Percentiles rank a stretch among this genome's conserved stretches.
Evolutionary conservation across 2,797 vertebrate genomes (phyloP).

Genomic region (Coluber constrictor): DNA sequence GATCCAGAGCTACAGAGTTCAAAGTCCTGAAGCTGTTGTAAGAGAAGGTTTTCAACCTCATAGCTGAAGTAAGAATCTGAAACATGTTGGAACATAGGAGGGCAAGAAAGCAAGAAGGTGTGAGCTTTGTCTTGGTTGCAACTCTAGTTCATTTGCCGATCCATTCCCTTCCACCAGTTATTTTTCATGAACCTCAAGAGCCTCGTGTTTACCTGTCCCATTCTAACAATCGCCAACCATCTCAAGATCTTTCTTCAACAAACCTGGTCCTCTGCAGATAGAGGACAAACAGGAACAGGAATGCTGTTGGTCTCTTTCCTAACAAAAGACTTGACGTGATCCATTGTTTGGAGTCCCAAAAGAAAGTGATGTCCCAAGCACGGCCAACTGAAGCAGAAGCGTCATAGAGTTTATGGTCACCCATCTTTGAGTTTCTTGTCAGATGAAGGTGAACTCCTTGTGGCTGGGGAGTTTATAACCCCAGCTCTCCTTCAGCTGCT

Average conservation of each 20-base stretch:
- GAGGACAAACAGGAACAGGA: not conserved
- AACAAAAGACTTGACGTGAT: not conserved
- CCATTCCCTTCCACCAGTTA: not conserved
- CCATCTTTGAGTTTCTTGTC: not conserved
- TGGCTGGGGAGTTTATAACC: slow-evolving; percentile 22
- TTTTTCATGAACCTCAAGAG: not conserved
- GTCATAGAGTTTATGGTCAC: not conserved
- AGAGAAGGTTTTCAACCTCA: not conserved
- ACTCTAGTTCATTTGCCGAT: not conserved
- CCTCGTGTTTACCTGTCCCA: not conserved
- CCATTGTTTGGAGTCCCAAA: not conserved
- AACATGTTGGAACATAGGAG: not conserved
- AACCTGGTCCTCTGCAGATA: not conserved
- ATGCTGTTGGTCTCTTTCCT: not conserved
- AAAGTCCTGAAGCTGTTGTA: not conserved
- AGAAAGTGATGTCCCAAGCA: not conserved
- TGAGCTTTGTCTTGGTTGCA: too few relatives aligned
- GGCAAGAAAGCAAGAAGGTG: not conserved
- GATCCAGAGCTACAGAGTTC: not conserved
- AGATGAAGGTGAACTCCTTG: slow-evolving; percentile 18
- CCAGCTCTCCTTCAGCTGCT: slow-evolving; percentile 24
- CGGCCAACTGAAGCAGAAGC: not conserved
- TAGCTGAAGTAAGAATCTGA: not conserved
- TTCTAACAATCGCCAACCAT: not conserved
- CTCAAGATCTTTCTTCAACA: not conserved